phyloP scores from a whole-genome alignment of 2,113 vertebrate species.

The Syrrhaptes paradoxus region DNA sequence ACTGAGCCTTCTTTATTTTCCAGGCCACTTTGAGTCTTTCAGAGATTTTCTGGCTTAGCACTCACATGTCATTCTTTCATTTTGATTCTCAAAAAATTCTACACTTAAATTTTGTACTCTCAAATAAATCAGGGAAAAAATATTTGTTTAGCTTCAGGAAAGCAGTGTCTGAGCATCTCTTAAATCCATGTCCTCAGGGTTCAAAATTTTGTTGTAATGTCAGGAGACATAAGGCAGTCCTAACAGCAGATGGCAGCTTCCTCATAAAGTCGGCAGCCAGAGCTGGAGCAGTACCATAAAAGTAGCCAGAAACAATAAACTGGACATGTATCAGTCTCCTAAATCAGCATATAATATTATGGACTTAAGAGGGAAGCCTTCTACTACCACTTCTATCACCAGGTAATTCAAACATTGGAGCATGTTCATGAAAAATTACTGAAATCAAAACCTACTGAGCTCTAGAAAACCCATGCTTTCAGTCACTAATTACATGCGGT shows the following conservation, averaged over 20 bases:
- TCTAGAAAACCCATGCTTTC: neutral
- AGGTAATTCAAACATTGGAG: neutral
- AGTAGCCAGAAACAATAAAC: neutral
- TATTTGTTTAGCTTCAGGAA: neutral
- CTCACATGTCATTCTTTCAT: neutral
- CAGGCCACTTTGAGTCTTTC: neutral
- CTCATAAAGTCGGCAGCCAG: neutral
- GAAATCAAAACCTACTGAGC: neutral
- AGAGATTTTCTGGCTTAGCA: neutral
- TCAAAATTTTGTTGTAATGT: neutral
- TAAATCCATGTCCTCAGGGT: neutral
- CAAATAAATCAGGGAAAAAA: neutral
- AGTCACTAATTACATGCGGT: neutral
- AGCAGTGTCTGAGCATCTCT: neutral
- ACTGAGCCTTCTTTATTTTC: neutral
- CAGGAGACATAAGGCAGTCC: neutral
- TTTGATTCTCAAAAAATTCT: neutral
- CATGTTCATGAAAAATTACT: neutral
- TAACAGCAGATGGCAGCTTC: conserved; percentile 10
- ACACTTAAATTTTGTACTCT: neutral
- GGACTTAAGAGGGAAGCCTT: neutral
- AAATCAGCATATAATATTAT: neutral
- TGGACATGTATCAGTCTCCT: neutral
- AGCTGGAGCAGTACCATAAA: neutral
- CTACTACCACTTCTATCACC: neutral